Evolutionary conservation across 1,140 invertebrate species (phyloP).

Genomic region (Dendrolimus kikuchii): DNA sequence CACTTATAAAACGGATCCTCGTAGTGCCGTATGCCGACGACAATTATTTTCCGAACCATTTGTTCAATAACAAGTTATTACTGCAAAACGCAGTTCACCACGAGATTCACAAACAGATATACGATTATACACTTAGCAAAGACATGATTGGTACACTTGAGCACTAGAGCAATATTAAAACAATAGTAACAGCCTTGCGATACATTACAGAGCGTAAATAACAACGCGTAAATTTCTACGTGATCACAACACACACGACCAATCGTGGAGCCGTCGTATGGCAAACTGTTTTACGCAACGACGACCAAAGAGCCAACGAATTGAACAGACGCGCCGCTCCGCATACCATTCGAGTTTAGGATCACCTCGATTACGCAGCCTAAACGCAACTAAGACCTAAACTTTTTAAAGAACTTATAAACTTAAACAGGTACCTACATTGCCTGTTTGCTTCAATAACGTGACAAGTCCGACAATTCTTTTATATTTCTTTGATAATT

Average conservation of each 20-base stretch:
- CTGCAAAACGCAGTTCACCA: slow-evolving; percentile 23
- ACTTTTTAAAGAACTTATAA: too few relatives aligned
- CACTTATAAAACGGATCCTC: slow-evolving; percentile 66
- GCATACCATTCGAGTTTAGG: slow-evolving; percentile 63
- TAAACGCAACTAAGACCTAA: slow-evolving; percentile 34
- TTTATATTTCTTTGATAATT: too few relatives aligned
- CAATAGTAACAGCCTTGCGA: slow-evolving; percentile 26
- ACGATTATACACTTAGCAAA: slow-evolving; percentile 35
- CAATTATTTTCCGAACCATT: slow-evolving; percentile 65
- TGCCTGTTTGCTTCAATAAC: too few relatives aligned
- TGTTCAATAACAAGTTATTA: slow-evolving; percentile 23
- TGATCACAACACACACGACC: slow-evolving; percentile 31
- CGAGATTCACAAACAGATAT: slow-evolving; percentile 24
- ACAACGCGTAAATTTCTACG: slow-evolving; percentile 13
- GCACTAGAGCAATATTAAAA: slow-evolving; percentile 24
- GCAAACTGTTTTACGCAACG: slow-evolving; percentile 59
- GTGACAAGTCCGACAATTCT: too few relatives aligned
- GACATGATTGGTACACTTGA: slow-evolving; percentile 30
- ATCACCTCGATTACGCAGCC: slow-evolving; percentile 59
- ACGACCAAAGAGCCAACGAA: slow-evolving; percentile 1
- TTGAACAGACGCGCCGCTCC: slow-evolving; percentile 32
- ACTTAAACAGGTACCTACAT: too few relatives aligned
- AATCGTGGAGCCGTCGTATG: slow-evolving; percentile 28
- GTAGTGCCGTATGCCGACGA: slow-evolving; percentile 58
- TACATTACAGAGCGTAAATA: slow-evolving; percentile 28